These are phyloP conservation scores for Stegodyphus dumicola DNA, from an alignment of 1,140 invertebrate genomes.

Conservation along the genomic window DNA sequence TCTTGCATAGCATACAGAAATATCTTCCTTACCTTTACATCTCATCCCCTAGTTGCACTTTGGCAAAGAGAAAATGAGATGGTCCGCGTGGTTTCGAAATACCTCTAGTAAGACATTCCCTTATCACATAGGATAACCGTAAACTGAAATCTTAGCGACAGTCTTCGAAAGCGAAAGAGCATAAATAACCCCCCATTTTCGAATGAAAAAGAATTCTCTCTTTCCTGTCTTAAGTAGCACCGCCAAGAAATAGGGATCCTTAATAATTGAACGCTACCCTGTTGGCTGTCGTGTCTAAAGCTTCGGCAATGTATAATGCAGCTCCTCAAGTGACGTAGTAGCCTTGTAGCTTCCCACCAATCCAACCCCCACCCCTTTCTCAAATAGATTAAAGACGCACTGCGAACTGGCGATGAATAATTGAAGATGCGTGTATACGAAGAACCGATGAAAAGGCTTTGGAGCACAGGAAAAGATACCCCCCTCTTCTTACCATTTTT, in stretches of 20 bases:
- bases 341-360: neutral
- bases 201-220: no score
- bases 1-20: no score
- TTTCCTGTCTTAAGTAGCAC: neutral
- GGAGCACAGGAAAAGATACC: neutral
- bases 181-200: neutral
- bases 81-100: no score
- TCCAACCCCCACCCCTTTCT: neutral
- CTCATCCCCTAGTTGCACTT: no score
- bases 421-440: slow-evolving; percentile 30
- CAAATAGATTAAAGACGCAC: slow-evolving; percentile 37
- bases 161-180: neutral
- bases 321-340: slow-evolving; percentile 14
- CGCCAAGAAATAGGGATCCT: slow-evolving; percentile 43
- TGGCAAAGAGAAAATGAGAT: no score
- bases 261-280: slow-evolving; percentile 44
- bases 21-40: no score
- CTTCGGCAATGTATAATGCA: slow-evolving; percentile 43
- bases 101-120: no score
- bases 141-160: no score
- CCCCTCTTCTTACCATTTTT: no score
- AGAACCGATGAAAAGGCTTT: slow-evolving; percentile 1
- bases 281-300: slow-evolving; percentile 32
- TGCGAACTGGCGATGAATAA: slow-evolving; percentile 35
- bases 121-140: no score